These are phyloP conservation scores for Psittacula derbiana DNA, from an alignment of 2,797 vertebrate species.

Conservation along the genomic window DNA sequence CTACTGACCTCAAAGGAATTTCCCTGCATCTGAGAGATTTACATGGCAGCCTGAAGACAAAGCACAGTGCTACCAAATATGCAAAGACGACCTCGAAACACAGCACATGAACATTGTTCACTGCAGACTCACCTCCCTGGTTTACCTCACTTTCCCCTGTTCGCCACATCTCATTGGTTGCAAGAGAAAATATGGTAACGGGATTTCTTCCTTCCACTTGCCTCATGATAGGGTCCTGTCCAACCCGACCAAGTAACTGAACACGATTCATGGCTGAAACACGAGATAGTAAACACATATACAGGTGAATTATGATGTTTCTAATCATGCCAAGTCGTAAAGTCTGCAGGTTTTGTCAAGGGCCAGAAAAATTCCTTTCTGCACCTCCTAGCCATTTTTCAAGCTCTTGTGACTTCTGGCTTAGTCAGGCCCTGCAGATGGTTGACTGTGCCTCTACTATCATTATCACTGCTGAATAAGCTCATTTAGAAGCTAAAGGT, in stretches of 20 bases:
- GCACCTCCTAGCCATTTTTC: background rate
- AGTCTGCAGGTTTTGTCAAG: background rate
- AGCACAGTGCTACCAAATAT: background rate
- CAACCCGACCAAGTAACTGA: constrained; percentile 92
- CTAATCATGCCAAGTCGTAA: background rate
- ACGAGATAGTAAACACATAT: background rate
- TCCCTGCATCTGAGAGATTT: background rate
- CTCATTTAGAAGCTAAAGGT: background rate
- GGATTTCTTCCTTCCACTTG: constrained; percentile 94
- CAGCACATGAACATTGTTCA: accelerated
- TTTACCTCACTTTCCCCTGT: constrained; percentile 82
- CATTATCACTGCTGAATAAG: background rate
- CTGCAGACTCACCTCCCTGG: constrained; percentile 76
- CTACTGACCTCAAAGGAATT: background rate
- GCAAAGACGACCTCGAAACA: background rate
- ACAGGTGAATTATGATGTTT: background rate
- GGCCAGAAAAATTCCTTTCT: background rate
- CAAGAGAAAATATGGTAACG: constrained; percentile 96
- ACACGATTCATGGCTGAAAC: constrained; percentile 91
- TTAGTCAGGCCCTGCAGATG: background rate
- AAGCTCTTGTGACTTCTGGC: background rate
- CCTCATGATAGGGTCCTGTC: constrained; percentile 98
- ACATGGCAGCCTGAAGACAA: background rate
- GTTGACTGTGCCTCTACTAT: background rate
- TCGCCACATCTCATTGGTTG: constrained; percentile 98